phyloP scores from a whole-genome alignment of 2,797 vertebrate genomes.

The Acomys russatus region DNA sequence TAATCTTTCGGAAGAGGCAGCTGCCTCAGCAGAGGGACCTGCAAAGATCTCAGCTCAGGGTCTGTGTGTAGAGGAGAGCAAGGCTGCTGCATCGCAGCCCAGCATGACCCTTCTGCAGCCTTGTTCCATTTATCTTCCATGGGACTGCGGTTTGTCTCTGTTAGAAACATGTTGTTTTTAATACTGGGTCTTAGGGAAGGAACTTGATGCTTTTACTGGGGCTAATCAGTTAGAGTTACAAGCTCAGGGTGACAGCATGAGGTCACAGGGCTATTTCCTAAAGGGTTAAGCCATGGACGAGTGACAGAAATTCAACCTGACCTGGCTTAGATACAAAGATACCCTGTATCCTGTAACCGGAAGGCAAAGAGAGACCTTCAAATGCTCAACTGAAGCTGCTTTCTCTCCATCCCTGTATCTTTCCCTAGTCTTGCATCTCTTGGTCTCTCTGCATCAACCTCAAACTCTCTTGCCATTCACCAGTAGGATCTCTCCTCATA shows the following conservation, averaged over 20 bases:
- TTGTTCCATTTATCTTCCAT: neutral
- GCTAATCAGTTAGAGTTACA: neutral
- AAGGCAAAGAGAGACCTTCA: neutral
- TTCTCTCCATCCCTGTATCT: neutral
- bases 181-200: neutral
- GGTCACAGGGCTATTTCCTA: neutral
- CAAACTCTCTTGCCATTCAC: neutral
- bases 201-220: neutral
- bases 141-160: neutral
- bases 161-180: neutral
- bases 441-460: neutral
- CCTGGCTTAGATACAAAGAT: neutral
- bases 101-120: neutral
- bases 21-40: slow-evolving; percentile 15
- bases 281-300: neutral
- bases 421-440: neutral
- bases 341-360: neutral
- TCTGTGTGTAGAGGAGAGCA: neutral
- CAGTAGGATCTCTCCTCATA: neutral
- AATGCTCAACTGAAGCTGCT: neutral
- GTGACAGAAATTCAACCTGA: neutral
- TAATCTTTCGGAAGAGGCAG: slow-evolving; percentile 66
- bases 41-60: slow-evolving; percentile 4
- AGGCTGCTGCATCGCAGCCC: neutral
- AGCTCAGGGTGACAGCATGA: neutral